phyloP scores from a whole-genome alignment of 2,888 invertebrate genomes.

The Acleris holmiana region DNA sequence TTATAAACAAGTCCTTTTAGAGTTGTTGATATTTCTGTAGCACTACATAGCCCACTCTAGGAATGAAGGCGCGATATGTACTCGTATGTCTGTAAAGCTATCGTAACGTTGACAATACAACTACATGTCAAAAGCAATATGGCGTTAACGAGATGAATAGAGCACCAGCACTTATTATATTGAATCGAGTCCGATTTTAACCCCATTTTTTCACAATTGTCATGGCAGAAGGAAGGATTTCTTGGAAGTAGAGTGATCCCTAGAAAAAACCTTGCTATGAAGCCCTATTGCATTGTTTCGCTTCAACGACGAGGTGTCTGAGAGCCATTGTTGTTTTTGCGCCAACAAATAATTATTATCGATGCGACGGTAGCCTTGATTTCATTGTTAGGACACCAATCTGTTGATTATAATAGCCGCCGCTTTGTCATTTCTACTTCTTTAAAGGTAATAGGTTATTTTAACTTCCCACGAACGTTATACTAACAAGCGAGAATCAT shows the following conservation, averaged over 20 bases:
- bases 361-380: constrained; percentile 45
- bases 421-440: constrained; percentile 9
- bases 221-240: background rate
- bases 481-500: background rate
- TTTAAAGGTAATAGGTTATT: constrained; percentile 6
- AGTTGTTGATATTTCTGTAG: too few relatives aligned
- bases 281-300: constrained; percentile 52
- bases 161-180: too few relatives aligned
- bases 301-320: constrained; percentile 53
- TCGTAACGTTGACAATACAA: too few relatives aligned
- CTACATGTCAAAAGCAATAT: too few relatives aligned
- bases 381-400: constrained; percentile 34
- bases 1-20: too few relatives aligned
- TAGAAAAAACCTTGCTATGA: constrained; percentile 46
- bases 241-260: constrained; percentile 33
- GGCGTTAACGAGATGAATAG: too few relatives aligned
- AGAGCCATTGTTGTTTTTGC: constrained; percentile 52
- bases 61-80: too few relatives aligned
- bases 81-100: too few relatives aligned
- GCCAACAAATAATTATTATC: constrained; percentile 46
- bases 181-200: too few relatives aligned
- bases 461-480: constrained; percentile 6
- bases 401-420: constrained; percentile 23
- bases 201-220: too few relatives aligned
- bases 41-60: too few relatives aligned